Evolutionary conservation across 2,888 invertebrate genomes (phyloP), one percentile per base, ranked within the genome.

Genomic region (Pheosia tremula): DNA sequence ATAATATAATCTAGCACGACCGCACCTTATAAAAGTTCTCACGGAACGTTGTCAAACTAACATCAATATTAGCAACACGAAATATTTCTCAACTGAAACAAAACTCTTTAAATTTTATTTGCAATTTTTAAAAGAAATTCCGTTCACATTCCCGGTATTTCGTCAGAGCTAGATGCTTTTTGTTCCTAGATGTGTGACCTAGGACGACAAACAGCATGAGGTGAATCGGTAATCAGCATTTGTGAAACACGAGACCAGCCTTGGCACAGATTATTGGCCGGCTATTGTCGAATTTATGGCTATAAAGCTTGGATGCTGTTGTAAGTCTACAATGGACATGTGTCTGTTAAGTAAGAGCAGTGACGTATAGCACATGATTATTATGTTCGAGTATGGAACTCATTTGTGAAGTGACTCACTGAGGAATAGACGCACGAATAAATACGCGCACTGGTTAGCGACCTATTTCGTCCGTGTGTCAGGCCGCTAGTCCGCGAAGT

Each of bases 191-290:
- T 77, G 79, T 61, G 54, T 61, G 72, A 69, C 73, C 74, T 77
- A 74, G 78, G 71, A 73, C 71, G 64, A 76, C 74, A 72, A 70
- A 70, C 66, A 68, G 77, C 82, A 81, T 78, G 80, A 72, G 69
- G 66, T 72, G 91, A 88, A 90, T 91, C 70, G 71, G 79, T 89
- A 89, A 90, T 88, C 77, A 66, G 67, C 69, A 81, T 88, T 91
- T 89, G 86, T 86, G 88, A 86, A 90, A 90, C 83, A 79, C 70
- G 66, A 60, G 59, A 56, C 39, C 58, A 81, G 77, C 93, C 92
- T 91, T 93, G 93, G 80, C 91, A 90, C 80, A 86, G 72, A 85
- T 89, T 77, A 81, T 79, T 65, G 69, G 74, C 67, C 75, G 60
- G 67, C 72, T 69, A 74, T 64, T 66, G 73, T 74, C 61, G 63